Evolutionary conservation across 2,888 invertebrate species (phyloP), one percentile per base, ranked within the genome.

Genomic region (Agrotis exclamationis): DNA sequence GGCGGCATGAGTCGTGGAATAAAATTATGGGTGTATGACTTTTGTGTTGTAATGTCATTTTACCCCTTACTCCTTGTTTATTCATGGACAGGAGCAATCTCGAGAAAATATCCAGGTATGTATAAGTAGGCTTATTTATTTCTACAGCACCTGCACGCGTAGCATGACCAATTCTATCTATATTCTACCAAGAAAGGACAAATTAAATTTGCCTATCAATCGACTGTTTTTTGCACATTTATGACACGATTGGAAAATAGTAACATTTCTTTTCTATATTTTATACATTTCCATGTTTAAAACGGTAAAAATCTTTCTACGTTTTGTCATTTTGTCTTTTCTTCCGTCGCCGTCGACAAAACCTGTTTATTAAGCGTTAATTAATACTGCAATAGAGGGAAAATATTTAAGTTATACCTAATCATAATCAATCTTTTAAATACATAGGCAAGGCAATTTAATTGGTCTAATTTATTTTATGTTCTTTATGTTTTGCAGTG

Each of bases 21-120:
- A 2, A 93, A 89, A 45, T 88, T 96, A 6, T 96, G 95, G 96
- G 45, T 92, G n/a, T 94, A 90, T 73, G 91, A 94, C 67, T 82
- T 95, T 13, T 68, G 82, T 3, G 83, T 95, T 5, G 91, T 92
- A 1, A 79, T 95, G 20, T 66, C 85, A 16, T 92, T 95, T 79
- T 94, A 94, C 70, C 95, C 95, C 0, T 84, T 90, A 6, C 80
- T 96, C 4, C 78, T 82, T 47, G 64, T 92, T 22, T 95, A 93
- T 72, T 90, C 86, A 47, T 83, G 83, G 14, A 85, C 90, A 24
- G 89, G 89, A 47, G 89, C 86, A 69, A 53, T 89, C 2, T 66
- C 93, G 3, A 86, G 81, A 69, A 89, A 87, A 71, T 84, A 88
- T 73, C 63, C 90, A 86, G 92, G 95, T 94, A 24, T 9, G 20